phyloP scores from a whole-genome alignment of 2,888 invertebrate species.

The Branchellion lobata region DNA sequence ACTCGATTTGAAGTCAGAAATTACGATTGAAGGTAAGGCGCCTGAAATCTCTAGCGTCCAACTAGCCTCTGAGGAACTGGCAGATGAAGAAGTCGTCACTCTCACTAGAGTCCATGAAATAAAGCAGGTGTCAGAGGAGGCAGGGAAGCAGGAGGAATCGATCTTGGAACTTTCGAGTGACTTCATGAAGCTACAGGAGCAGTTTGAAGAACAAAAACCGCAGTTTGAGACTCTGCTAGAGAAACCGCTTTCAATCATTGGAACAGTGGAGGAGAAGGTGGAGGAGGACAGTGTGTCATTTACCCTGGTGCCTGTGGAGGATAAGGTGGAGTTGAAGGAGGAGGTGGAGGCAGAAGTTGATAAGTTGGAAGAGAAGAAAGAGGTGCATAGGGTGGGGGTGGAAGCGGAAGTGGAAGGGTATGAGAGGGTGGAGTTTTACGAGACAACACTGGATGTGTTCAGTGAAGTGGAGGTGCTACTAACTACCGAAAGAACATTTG shows the following conservation, averaged over 20 bases:
- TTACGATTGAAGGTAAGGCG: not conserved
- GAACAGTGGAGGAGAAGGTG: not conserved
- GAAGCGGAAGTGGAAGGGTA: constrained; percentile 5
- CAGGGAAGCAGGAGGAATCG: too few species aligned
- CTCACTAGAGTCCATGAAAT: not conserved
- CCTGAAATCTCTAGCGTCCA: not conserved
- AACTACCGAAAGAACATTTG: not conserved
- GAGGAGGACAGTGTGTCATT: not conserved
- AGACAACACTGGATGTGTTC: not conserved
- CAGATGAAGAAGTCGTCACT: not conserved
- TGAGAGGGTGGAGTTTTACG: not conserved
- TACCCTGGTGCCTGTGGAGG: not conserved
- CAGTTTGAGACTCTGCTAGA: not conserved
- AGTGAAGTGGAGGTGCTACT: not conserved
- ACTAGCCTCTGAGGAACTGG: not conserved
- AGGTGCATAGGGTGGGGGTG: not conserved
- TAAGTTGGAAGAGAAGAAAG: not conserved
- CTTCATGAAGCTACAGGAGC: too few species aligned
- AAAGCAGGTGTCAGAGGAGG: too few species aligned
- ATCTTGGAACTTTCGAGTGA: too few species aligned
- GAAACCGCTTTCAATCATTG: not conserved
- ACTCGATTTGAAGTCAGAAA: constrained; percentile 2
- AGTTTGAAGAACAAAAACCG: too few species aligned
- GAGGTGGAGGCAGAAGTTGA: not conserved
- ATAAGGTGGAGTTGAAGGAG: constrained; percentile 12